These are phyloP conservation scores for Sinotaia quadrata DNA, from an alignment of 2,888 invertebrate species.

Conservation along the genomic window DNA sequence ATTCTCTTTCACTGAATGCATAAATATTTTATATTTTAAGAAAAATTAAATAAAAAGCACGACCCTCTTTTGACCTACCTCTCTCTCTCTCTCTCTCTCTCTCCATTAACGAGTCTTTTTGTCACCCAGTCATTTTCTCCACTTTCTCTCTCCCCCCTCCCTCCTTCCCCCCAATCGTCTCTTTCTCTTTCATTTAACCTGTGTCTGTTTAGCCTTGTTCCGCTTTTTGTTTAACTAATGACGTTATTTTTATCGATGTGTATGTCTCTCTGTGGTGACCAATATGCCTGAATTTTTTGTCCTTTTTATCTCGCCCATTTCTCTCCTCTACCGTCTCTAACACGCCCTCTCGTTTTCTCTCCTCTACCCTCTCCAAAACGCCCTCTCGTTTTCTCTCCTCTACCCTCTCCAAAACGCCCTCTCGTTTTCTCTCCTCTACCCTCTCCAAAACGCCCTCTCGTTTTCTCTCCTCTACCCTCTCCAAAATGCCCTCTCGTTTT, in stretches of 20 bases:
- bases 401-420: not conserved
- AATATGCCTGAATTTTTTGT: not conserved
- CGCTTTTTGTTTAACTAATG: not conserved
- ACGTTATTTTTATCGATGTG: not conserved
- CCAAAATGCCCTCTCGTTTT: not conserved
- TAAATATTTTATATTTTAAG: no score
- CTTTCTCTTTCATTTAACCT: conserved; percentile 19
- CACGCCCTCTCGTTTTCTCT: no score
- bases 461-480: conserved; percentile 2
- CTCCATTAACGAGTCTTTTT: no score
- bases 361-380: not conserved
- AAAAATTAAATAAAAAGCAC: no score
- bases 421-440: not conserved
- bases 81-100: no score
- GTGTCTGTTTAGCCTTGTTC: not conserved
- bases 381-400: conserved; percentile 3
- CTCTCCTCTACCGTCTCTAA: not conserved
- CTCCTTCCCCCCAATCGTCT: conserved; percentile 16
- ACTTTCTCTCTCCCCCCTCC: conserved; percentile 3
- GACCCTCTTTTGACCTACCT: no score
- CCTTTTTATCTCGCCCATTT: not conserved
- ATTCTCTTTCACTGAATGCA: no score
- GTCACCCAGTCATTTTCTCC: not conserved
- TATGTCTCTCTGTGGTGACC: conserved; percentile 2
- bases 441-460: not conserved